Evolutionary conservation across 2,113 vertebrate species (phyloP).

Genomic region (Cyprinodon variegatus): DNA sequence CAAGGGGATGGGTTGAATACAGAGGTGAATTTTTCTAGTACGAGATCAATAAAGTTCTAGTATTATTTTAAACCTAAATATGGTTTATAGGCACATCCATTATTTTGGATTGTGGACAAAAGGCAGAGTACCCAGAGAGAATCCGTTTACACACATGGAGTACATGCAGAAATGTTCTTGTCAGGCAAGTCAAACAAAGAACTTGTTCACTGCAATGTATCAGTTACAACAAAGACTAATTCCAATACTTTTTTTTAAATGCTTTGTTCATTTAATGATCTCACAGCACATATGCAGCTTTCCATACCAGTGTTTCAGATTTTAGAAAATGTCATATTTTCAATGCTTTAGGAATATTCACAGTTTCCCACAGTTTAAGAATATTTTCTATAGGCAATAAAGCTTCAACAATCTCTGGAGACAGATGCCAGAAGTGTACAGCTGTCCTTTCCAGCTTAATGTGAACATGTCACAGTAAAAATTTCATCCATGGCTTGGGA

Average conservation of each 20-base stretch:
- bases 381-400: background rate
- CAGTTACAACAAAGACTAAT: too few species aligned
- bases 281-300: background rate
- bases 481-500: conserved; percentile 5
- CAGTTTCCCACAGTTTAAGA: background rate
- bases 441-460: conserved; percentile 10
- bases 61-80: too few species aligned
- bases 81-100: too few species aligned
- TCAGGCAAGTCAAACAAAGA: too few species aligned
- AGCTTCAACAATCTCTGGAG: conserved; percentile 4
- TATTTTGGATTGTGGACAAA: too few species aligned
- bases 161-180: too few species aligned
- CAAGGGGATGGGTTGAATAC: too few species aligned
- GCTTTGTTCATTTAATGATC: background rate
- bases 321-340: background rate
- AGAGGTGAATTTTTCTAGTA: too few species aligned
- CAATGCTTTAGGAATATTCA: background rate
- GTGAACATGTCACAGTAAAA: background rate
- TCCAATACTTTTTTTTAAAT: too few species aligned
- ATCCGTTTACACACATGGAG: too few species aligned
- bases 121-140: too few species aligned
- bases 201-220: background rate
- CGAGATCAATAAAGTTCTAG: too few species aligned
- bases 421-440: conserved; percentile 19
- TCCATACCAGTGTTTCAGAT: background rate